Conservation (phyloP, 1,140 invertebrate genomes). For the Magallana angulata region DNA sequence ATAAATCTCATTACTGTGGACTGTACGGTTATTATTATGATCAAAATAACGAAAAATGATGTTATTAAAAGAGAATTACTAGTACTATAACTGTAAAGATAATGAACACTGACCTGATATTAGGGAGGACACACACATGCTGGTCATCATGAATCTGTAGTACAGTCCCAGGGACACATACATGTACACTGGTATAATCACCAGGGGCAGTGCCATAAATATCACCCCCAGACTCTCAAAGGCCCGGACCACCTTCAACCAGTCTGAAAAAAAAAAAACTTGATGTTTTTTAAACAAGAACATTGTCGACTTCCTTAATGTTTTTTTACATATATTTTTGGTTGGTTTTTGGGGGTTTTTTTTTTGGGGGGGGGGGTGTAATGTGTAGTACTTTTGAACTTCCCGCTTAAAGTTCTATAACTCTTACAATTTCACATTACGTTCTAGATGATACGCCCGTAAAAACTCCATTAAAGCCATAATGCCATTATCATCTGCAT, state of each 20-base stretch:
- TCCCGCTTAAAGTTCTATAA: neutral
- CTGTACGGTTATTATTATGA: no score
- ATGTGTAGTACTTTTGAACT: neutral
- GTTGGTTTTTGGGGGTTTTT: no score
- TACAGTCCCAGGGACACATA: slow-evolving; percentile 73
- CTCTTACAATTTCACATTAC: neutral
- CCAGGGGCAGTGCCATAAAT: slow-evolving; percentile 68
- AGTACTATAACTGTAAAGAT: no score
- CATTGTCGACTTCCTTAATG: neutral
- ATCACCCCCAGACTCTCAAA: slow-evolving; percentile 69
- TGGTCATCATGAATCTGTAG: slow-evolving; percentile 70
- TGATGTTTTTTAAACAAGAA: neutral
- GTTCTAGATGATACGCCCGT: no score
- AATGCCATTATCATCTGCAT: no score
- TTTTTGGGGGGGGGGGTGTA: neutral
- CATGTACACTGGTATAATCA: slow-evolving; percentile 74
- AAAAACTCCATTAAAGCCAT: no score
- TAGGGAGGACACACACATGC: slow-evolving; percentile 61
- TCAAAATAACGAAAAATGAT: no score
- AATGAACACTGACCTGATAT: slow-evolving; percentile 63
- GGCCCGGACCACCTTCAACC: slow-evolving; percentile 68
- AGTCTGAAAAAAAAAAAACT: slow-evolving; percentile 64
- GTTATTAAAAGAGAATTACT: no score
- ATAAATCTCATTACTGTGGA: no score
- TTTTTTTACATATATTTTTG: no score